Percentiles rank a stretch among this genome's conserved stretches.
Conservation (phyloP, 1,140 invertebrate species). For the Helicoverpa zea region DNA sequence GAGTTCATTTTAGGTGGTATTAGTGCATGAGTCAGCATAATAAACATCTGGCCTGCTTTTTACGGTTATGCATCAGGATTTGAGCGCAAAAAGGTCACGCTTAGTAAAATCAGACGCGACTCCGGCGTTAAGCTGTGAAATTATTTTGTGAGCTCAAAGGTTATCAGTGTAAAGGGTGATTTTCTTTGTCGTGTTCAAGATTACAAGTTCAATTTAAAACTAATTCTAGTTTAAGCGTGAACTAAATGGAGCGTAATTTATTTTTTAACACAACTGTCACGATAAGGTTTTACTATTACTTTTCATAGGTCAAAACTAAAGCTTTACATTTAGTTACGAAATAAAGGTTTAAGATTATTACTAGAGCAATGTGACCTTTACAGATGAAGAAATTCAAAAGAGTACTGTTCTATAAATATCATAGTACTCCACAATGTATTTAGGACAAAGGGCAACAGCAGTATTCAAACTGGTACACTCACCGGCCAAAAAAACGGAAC, state of each 20-base stretch:
- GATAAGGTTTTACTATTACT: constrained; percentile 13
- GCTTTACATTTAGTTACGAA: not conserved
- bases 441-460: not conserved
- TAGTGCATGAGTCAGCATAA: constrained; percentile 67
- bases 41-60: constrained; percentile 69
- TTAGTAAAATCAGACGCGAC: constrained; percentile 46
- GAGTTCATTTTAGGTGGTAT: constrained; percentile 48
- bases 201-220: not conserved
- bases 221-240: constrained; percentile 11
- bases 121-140: constrained; percentile 59
- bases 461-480: not conserved
- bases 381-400: not conserved
- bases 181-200: not conserved
- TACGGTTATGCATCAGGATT: constrained; percentile 65
- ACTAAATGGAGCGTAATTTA: constrained; percentile 12
- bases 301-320: constrained; percentile 4
- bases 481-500: not conserved
- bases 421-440: not conserved
- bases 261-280: constrained; percentile 16
- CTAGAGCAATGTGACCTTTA: not conserved
- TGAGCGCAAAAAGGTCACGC: constrained; percentile 63
- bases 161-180: not conserved
- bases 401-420: not conserved
- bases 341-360: not conserved
- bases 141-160: constrained; percentile 41